phyloP scores from a whole-genome alignment of 1,140 invertebrate genomes.

The Maniola jurtina region DNA sequence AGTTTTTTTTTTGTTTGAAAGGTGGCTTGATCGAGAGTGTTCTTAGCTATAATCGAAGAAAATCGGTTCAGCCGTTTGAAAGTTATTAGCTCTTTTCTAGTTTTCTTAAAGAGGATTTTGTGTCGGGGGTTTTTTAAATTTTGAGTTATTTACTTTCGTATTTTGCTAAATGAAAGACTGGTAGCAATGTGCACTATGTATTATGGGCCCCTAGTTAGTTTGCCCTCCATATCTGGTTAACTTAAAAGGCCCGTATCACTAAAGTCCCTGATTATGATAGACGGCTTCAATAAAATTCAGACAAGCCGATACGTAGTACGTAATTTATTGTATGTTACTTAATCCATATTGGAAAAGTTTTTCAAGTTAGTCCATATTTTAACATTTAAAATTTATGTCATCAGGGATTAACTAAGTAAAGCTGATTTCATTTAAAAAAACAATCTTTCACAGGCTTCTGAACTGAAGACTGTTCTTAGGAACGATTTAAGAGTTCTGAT shows the following conservation, averaged over 20 bases:
- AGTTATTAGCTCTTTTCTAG: too few relatives aligned
- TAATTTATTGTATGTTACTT: conserved; percentile 1
- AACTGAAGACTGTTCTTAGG: not conserved
- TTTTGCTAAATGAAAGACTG: too few relatives aligned
- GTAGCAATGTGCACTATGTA: not conserved
- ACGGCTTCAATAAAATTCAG: conserved; percentile 43
- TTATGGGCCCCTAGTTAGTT: not conserved
- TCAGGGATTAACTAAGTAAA: too few relatives aligned
- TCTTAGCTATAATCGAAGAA: too few relatives aligned
- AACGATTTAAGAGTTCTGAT: not conserved
- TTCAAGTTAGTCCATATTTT: not conserved
- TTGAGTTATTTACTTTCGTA: not conserved
- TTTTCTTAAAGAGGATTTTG: too few relatives aligned
- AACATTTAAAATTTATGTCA: not conserved
- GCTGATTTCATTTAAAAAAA: too few relatives aligned
- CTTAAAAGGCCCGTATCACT: conserved; percentile 49
- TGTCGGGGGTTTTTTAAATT: too few relatives aligned
- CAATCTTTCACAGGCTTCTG: not conserved
- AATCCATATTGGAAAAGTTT: not conserved
- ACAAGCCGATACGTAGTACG: conserved; percentile 22
- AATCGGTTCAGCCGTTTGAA: too few relatives aligned
- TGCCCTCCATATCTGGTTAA: conserved; percentile 41
- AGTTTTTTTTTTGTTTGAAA: too few relatives aligned
- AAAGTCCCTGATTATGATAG: conserved; percentile 55
- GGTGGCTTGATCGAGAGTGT: too few relatives aligned